Evolutionary conservation across 2,797 vertebrate genomes (phyloP), one percentile per base, ranked within the genome.

Genomic region (Coccyzus lansbergi): DNA sequence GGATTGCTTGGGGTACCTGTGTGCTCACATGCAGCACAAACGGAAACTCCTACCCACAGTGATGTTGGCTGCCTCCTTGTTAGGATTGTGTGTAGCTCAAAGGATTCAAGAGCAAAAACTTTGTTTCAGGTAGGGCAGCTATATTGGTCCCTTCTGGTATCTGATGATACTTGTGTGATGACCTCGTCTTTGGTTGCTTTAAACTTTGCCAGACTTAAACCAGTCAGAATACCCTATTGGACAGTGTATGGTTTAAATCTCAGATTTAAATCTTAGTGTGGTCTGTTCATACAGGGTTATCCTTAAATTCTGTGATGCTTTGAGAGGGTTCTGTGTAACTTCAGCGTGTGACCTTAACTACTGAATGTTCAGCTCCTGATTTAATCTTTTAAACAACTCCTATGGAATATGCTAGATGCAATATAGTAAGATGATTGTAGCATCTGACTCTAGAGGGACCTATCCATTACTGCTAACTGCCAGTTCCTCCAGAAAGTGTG

Each of bases 261-360:
- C 21, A 4, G 34, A 3, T n/a, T 86, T 55, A 44, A 31, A 7
- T 34, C 55, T 83, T 3, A 0, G 48, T 1, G 25, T 46, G n/a
- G 9, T 4, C n/a, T 38, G 42, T 24, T 69, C 10, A 1, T 10
- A 11, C 16, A 13, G 26, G 56, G 15, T 44, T 40, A 28, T 6
- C 12, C 36, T 56, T 4, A 28, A 53, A 12, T 62, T 62, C 33
- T 46, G 52, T 1, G 0, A 18, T 0, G 3, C 60, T 28, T 33
- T 2, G 7, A 18, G 12, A 17, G 28, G 29, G 42, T 34, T 78
- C 19, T 8, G n/a, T 25, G 20, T 17, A 17, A 11, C 16, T 36
- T 40, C 4, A 48, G 42, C 5, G 15, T 4, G 0, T 58, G 53
- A 33, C 42, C 33, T 42, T 10, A 20, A 21, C 11, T 46, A 29